Percentiles rank a stretch among this genome's conserved stretches.
phyloP scores from a whole-genome alignment of 2,888 invertebrate species.

The Euzetes globulus region DNA sequence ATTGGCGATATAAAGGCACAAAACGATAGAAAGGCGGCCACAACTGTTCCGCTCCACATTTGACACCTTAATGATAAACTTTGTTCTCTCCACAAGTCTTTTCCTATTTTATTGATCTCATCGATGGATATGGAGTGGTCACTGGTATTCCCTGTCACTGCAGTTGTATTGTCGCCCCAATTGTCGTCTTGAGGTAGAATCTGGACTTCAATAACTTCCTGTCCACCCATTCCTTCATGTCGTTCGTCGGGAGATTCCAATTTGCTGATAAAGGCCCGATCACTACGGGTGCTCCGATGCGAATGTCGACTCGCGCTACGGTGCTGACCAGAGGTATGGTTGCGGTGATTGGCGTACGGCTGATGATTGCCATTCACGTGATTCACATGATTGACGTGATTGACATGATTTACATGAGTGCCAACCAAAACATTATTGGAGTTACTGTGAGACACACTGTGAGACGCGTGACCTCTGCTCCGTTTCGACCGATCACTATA shows the following conservation, averaged over 20 bases:
- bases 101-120: constrained; percentile 54
- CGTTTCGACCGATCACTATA: constrained; percentile 60
- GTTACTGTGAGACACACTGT: background rate
- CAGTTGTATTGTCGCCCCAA: constrained; percentile 98
- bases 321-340: constrained; percentile 35
- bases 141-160: constrained; percentile 90
- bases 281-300: constrained; percentile 39
- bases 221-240: constrained; percentile 22
- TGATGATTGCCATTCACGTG: background rate
- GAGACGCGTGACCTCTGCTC: constrained; percentile 43
- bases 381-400: constrained; percentile 28
- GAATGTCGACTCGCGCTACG: constrained; percentile 41
- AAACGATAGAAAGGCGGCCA: constrained; percentile 69
- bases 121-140: constrained; percentile 91
- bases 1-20: constrained; percentile 84
- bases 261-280: constrained; percentile 21
- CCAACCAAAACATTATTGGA: constrained; percentile 28
- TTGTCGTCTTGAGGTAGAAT: constrained; percentile 93
- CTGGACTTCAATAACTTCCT: constrained; percentile 87
- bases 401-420: constrained; percentile 32
- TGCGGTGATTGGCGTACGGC: background rate
- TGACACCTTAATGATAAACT: constrained; percentile 54
- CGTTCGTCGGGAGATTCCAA: constrained; percentile 44
- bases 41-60: constrained; percentile 70
- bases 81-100: constrained; percentile 42